Percentiles rank a stretch among this genome's conserved stretches.
Evolutionary conservation across 2,113 vertebrate species (phyloP).

Genomic region (Marmota flaviventris): DNA sequence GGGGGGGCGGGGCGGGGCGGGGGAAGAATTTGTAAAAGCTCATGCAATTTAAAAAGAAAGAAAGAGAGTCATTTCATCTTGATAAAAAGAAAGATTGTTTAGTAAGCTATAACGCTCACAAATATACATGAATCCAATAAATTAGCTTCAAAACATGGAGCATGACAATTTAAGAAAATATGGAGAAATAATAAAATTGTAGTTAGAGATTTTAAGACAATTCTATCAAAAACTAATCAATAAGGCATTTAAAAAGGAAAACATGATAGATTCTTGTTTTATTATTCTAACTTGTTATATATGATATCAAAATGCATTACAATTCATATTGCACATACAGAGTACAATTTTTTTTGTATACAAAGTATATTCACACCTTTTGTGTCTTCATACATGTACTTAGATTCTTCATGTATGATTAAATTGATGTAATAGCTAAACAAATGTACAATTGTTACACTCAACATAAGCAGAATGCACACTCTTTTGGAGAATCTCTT

Average conservation of each 20-base stretch:
- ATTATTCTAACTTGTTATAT: too few species aligned
- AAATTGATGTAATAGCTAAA: neutral
- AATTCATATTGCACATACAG: too few species aligned
- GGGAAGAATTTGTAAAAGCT: neutral
- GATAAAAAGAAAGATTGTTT: neutral
- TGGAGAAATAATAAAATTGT: neutral
- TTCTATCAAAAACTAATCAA: neutral
- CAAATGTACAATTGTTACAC: neutral
- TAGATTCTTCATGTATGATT: neutral
- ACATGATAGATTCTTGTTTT: too few species aligned
- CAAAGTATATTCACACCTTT: too few species aligned
- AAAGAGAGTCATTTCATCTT: neutral
- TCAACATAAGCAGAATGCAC: neutral
- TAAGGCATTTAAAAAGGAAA: neutral
- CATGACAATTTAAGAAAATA: neutral
- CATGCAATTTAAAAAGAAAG: neutral
- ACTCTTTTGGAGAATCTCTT: neutral
- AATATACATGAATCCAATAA: neutral
- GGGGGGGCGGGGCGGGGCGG: too few species aligned
- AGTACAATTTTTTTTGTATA: too few species aligned
- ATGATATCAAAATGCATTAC: too few species aligned
- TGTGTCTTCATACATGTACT: too few species aligned
- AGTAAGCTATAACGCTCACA: neutral
- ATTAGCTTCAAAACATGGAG: neutral
- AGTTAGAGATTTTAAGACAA: neutral